Evolutionary conservation across 2,797 vertebrate genomes (phyloP).

Genomic region (Coregonus suidteri): DNA sequence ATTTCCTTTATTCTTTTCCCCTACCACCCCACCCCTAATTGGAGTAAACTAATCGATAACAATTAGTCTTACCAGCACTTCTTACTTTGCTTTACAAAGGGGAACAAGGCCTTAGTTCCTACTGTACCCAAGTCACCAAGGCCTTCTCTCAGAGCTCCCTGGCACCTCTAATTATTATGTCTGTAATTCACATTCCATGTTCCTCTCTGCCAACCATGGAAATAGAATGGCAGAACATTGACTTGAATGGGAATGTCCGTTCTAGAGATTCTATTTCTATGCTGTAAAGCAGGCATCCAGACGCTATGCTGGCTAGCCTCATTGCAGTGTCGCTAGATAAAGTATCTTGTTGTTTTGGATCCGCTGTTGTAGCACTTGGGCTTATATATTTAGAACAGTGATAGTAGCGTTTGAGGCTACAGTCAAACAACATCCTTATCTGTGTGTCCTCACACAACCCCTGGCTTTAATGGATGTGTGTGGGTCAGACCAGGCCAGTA

Average conservation of each 20-base stretch:
- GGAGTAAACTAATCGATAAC: neutral
- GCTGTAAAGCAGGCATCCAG: neutral
- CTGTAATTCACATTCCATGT: neutral
- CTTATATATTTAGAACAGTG: slow-evolving; percentile 32
- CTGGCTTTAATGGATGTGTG: neutral
- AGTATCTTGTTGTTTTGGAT: neutral
- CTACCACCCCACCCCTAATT: too few relatives aligned
- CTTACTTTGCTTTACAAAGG: slow-evolving; percentile 5
- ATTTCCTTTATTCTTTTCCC: too few relatives aligned
- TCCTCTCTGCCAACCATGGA: neutral
- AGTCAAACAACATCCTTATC: slow-evolving; percentile 36
- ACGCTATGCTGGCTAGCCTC: neutral
- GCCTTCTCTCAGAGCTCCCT: slow-evolving; percentile 13
- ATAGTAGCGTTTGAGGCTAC: neutral
- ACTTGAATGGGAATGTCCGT: neutral
- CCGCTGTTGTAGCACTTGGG: neutral
- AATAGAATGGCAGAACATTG: neutral
- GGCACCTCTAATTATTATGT: slow-evolving; percentile 29
- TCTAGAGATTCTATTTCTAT: neutral
- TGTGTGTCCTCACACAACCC: slow-evolving; percentile 17
- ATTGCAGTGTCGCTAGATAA: neutral
- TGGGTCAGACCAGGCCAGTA: neutral
- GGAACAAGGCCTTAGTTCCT: neutral
- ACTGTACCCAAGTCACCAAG: slow-evolving; percentile 17
- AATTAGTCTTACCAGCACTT: neutral